Evolutionary conservation across 2,113 vertebrate species (phyloP).

Genomic region (Trichomycterus rosablanca): DNA sequence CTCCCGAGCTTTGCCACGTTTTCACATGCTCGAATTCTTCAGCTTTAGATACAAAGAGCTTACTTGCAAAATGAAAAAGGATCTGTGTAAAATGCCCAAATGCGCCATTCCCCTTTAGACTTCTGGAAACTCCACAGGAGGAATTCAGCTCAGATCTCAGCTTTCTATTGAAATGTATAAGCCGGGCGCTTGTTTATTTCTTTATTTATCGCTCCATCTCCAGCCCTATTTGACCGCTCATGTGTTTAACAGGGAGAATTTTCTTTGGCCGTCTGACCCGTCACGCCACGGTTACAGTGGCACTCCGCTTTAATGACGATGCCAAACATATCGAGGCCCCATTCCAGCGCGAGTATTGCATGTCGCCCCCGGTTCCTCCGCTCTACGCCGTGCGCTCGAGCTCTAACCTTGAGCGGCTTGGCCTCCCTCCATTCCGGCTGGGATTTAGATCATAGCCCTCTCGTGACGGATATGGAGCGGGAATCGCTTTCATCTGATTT

Average conservation of each 20-base stretch:
- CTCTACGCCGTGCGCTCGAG: constrained; percentile 22
- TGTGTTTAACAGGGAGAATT: constrained; percentile 56
- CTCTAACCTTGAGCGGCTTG: constrained; percentile 48
- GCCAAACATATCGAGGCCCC: constrained; percentile 46
- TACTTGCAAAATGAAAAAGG: neutral
- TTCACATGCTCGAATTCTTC: constrained; percentile 10
- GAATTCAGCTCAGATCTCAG: constrained; percentile 9
- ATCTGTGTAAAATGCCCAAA: constrained; percentile 12
- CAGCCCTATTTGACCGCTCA: constrained; percentile 47
- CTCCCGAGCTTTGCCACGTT: constrained; percentile 4
- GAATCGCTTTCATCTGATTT: constrained; percentile 38
- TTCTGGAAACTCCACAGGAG: constrained; percentile 25
- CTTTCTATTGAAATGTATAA: constrained; percentile 12
- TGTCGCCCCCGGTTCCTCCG: constrained; percentile 34
- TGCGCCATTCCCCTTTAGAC: neutral
- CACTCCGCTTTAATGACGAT: constrained; percentile 1
- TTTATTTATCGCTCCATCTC: constrained; percentile 49
- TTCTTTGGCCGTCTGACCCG: constrained; percentile 45
- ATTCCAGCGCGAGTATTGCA: constrained; percentile 50
- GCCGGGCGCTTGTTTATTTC: constrained; percentile 42
- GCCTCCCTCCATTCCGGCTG: constrained; percentile 41
- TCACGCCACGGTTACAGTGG: constrained; percentile 30
- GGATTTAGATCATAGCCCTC: constrained; percentile 30
- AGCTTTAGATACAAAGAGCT: constrained; percentile 6
- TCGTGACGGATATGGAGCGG: constrained; percentile 20